Conservation (phyloP, 2,113 vertebrate species). For the Phaethornis superciliosus region DNA sequence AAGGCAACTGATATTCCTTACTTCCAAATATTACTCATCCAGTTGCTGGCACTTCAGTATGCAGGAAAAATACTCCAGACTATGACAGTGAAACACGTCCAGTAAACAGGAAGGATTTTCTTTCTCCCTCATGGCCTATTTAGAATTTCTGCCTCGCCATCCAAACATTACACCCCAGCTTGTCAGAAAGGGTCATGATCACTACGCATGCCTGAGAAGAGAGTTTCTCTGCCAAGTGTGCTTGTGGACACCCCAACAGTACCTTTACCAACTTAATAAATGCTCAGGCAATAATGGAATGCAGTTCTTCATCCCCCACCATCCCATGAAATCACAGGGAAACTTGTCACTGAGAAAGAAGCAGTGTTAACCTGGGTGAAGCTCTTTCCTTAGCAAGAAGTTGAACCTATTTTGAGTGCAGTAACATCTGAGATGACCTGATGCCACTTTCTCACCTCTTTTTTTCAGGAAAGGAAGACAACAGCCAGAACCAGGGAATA, state of each 20-base stretch:
- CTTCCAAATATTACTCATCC: background rate
- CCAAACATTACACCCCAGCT: fast-evolving
- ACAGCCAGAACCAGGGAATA: background rate
- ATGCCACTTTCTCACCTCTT: background rate
- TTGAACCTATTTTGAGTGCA: background rate
- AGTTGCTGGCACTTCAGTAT: background rate
- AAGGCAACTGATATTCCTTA: background rate
- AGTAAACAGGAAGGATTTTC: background rate
- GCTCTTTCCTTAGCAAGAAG: fast-evolving
- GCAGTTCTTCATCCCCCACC: background rate
- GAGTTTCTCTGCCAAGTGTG: background rate
- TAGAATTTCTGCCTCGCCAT: background rate
- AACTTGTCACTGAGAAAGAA: fast-evolving
- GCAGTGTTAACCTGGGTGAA: background rate
- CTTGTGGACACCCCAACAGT: background rate
- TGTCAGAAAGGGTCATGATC: background rate
- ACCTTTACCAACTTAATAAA: background rate
- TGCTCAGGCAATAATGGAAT: background rate
- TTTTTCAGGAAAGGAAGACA: background rate
- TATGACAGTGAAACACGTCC: background rate
- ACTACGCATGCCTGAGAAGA: background rate
- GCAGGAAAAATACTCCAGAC: background rate
- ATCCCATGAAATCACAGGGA: background rate
- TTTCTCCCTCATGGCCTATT: background rate
- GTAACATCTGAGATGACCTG: fast-evolving